These are phyloP conservation scores for Gibbula magus DNA, from an alignment of 2,888 invertebrate genomes.

Conservation along the genomic window DNA sequence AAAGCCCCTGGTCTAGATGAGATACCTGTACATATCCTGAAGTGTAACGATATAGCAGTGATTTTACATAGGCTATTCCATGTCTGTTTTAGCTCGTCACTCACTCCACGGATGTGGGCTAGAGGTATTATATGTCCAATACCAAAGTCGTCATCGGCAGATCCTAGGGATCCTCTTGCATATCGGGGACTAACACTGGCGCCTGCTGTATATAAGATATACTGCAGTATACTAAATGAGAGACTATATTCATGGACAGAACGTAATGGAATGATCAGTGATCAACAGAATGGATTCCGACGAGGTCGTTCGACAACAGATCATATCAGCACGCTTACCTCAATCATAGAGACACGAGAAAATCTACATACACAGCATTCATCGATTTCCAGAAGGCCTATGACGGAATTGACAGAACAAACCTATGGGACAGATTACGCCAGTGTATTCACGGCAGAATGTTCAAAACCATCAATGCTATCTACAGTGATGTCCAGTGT, in stretches of 20 bases:
- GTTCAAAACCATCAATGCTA: background rate
- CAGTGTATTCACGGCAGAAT: background rate
- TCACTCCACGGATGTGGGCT: background rate
- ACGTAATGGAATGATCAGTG: background rate
- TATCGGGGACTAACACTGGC: background rate
- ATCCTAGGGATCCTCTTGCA: background rate
- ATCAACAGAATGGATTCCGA: too few relatives aligned
- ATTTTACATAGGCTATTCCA: background rate
- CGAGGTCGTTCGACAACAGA: background rate
- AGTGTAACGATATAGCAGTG: background rate
- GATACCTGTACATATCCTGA: background rate
- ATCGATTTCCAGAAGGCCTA: too few relatives aligned
- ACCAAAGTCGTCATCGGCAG: background rate
- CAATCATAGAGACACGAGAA: background rate
- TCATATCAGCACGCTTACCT: background rate
- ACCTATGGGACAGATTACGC: background rate
- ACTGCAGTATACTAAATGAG: background rate
- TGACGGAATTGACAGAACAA: background rate
- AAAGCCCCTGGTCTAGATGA: background rate
- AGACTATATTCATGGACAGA: background rate
- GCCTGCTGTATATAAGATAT: background rate
- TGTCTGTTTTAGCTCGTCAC: background rate
- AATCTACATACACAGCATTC: too few relatives aligned
- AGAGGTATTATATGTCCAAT: background rate
- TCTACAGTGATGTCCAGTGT: background rate